A percentile compares a stretch with the other conserved stretches of the same genome.
These are phyloP conservation scores for Calliphora vomitoria DNA, from an alignment of 2,888 invertebrate species.

Conservation along the genomic window DNA sequence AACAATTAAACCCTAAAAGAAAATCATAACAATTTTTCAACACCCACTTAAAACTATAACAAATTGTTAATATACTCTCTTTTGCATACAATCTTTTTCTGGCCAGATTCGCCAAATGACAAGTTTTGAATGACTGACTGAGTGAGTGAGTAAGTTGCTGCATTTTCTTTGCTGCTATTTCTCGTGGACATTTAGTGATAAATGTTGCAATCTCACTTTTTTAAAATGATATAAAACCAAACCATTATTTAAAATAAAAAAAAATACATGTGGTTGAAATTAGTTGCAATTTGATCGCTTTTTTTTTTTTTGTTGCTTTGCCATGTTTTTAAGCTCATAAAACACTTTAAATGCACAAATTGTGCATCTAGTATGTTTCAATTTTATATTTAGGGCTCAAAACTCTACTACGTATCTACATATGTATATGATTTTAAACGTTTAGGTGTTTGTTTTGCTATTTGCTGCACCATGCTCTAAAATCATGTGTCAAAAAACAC, in stretches of 20 bases:
- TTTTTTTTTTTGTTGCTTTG: conserved; percentile 20
- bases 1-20: neutral
- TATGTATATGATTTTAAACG: neutral
- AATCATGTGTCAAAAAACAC: conserved; percentile 38
- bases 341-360: conserved; percentile 51
- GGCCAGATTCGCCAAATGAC: neutral
- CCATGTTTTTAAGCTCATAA: conserved; percentile 35
- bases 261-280: conserved; percentile 60
- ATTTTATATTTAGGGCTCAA: conserved; percentile 42
- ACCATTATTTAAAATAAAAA: conserved; percentile 23
- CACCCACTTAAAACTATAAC: conserved; percentile 48
- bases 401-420: neutral
- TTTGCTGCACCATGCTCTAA: neutral
- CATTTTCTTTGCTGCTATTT: conserved; percentile 25
- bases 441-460: conserved; percentile 5
- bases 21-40: conserved; percentile 23
- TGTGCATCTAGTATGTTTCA: conserved; percentile 9
- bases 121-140: conserved; percentile 19
- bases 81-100: neutral
- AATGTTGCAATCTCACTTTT: conserved; percentile 69
- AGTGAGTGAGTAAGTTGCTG: neutral
- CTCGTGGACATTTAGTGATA: conserved; percentile 62
- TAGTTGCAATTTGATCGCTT: conserved; percentile 72
- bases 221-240: conserved; percentile 57
- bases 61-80: conserved; percentile 42